Conservation (phyloP, 2,888 invertebrate species). For the Stenurella melanura region DNA sequence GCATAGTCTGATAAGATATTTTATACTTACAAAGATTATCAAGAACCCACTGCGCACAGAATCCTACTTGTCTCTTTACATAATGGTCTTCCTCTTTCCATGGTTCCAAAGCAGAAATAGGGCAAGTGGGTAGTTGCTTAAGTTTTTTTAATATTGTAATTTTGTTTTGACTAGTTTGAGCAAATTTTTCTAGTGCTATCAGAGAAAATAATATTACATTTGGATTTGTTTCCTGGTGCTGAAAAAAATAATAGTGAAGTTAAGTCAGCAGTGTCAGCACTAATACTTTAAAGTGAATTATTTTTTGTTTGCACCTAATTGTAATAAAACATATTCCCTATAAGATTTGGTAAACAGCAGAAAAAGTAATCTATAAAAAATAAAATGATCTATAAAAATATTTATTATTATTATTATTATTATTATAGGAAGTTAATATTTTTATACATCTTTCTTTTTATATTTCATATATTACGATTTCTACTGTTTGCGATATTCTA, state of each 20-base stretch:
- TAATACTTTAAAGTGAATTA: too few species aligned
- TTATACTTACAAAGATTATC: conserved; percentile 88
- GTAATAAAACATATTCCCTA: too few species aligned
- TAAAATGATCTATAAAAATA: too few species aligned
- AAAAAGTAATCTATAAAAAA: too few species aligned
- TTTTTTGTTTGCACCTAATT: too few species aligned
- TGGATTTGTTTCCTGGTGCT: conserved; percentile 80
- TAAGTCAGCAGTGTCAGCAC: too few species aligned
- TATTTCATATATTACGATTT: too few species aligned
- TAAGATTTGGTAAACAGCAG: too few species aligned
- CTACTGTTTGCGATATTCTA: too few species aligned
- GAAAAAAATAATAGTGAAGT: conserved; percentile 59
- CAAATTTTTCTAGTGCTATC: conserved; percentile 94
- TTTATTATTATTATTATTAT: too few species aligned
- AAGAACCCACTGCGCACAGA: conserved; percentile 94
- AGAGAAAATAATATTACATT: conserved; percentile 89
- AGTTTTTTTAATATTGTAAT: conserved; percentile 83
- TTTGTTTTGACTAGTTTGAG: conserved; percentile 94
- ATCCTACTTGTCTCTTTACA: conserved; percentile 89
- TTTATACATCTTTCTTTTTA: too few species aligned
- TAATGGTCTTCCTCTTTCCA: conserved; percentile 79
- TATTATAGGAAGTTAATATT: too few species aligned
- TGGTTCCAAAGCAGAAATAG: conserved; percentile 82
- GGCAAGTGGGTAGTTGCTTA: conserved; percentile 78
- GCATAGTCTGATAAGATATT: background rate